Percentiles rank a stretch among this genome's conserved stretches.
Evolutionary conservation across 2,888 invertebrate species (phyloP).

Genomic region (Anodontia alba): DNA sequence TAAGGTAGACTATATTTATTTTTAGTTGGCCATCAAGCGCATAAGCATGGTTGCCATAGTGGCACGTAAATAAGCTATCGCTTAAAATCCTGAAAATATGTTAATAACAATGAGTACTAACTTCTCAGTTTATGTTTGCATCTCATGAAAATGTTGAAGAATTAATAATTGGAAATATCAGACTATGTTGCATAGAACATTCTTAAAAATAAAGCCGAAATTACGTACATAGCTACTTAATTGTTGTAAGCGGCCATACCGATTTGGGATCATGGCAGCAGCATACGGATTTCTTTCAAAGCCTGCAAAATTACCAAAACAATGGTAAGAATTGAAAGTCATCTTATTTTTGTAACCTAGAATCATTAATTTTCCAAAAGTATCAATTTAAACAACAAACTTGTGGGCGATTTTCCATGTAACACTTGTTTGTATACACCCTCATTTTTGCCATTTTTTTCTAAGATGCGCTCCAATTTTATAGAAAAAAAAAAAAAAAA

Average conservation of each 20-base stretch:
- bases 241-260: background rate
- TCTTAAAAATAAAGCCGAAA: background rate
- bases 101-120: background rate
- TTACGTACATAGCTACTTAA: background rate
- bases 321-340: conserved; percentile 68
- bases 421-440: too few species aligned
- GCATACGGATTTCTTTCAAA: conserved; percentile 75
- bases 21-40: too few species aligned
- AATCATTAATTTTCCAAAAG: too few species aligned
- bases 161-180: too few species aligned
- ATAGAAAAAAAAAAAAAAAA: too few species aligned
- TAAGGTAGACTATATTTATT: too few species aligned
- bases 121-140: background rate
- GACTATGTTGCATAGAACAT: too few species aligned
- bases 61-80: conserved; percentile 42
- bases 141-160: too few species aligned
- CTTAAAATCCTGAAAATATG: conserved; percentile 49
- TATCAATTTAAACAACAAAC: too few species aligned
- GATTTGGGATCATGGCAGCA: conserved; percentile 67
- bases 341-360: background rate
- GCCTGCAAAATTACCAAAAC: conserved; percentile 77
- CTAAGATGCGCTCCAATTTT: too few species aligned
- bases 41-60: conserved; percentile 49
- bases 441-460: too few species aligned
- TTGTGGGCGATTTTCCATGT: too few species aligned